Evolutionary conservation across 2,888 invertebrate species (phyloP).

Genomic region (Pharmacophagus antenor): DNA sequence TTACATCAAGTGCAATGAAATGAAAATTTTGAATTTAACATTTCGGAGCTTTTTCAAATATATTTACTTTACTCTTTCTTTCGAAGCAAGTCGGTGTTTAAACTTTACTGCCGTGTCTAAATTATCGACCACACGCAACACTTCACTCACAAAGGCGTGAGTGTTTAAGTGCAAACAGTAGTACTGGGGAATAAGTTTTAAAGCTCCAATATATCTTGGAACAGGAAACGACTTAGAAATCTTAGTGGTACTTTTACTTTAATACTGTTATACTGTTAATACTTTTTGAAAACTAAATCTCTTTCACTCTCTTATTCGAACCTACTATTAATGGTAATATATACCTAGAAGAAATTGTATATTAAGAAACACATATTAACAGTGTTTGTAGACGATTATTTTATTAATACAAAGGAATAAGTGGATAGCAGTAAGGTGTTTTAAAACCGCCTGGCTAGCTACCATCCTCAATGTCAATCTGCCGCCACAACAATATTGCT

Average conservation of each 20-base stretch:
- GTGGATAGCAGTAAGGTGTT: too few species aligned
- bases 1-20: too few species aligned
- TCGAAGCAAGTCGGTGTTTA: neutral
- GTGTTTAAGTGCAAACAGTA: conserved; percentile 57
- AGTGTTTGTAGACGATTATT: too few species aligned
- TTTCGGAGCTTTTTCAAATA: neutral
- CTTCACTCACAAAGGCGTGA: conserved; percentile 24
- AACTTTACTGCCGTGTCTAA: conserved; percentile 16
- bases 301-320: neutral
- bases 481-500: too few species aligned
- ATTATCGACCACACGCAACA: conserved; percentile 32
- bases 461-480: too few species aligned
- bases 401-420: too few species aligned
- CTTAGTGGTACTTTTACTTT: too few species aligned
- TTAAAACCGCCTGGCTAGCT: too few species aligned
- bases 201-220: conserved; percentile 33
- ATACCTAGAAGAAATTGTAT: neutral
- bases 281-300: neutral
- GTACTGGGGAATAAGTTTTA: conserved; percentile 48
- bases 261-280: neutral
- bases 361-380: too few species aligned
- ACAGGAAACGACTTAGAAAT: neutral
- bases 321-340: neutral
- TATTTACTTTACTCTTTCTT: neutral
- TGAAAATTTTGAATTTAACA: neutral